A percentile compares a stretch with the other conserved stretches of the same genome.
phyloP scores from a whole-genome alignment of 2,797 vertebrate genomes.

The Kryptopterus vitreolus region DNA sequence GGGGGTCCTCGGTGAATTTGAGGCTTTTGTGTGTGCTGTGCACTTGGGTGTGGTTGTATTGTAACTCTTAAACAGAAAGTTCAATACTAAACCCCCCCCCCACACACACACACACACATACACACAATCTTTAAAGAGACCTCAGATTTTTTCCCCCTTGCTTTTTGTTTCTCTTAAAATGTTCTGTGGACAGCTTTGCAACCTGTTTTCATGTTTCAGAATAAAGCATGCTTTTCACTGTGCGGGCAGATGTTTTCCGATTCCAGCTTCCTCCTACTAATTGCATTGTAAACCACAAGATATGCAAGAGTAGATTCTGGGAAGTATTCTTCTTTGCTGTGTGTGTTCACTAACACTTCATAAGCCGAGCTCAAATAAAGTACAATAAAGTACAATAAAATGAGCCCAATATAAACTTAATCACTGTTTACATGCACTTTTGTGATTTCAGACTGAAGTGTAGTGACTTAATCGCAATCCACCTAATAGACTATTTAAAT shows the following conservation, averaged over 20 bases:
- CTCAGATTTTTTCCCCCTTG: neutral
- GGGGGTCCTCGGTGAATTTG: neutral
- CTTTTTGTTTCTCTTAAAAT: neutral
- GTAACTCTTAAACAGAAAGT: neutral
- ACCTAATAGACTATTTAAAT: neutral
- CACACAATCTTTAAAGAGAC: neutral
- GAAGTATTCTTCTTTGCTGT: slow-evolving; percentile 6
- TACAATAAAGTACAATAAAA: slow-evolving; percentile 1
- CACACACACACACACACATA: too few relatives aligned
- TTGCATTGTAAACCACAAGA: neutral
- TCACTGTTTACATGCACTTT: neutral
- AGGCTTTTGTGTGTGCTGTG: neutral
- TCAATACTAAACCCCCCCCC: neutral
- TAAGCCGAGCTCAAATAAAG: slow-evolving; percentile 20
- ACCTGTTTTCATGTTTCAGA: neutral
- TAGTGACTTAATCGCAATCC: neutral
- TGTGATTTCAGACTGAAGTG: neutral
- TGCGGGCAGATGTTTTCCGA: slow-evolving; percentile 5
- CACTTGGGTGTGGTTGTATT: neutral
- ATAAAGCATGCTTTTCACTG: neutral
- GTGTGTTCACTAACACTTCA: neutral
- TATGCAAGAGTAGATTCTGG: neutral
- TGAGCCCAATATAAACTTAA: neutral
- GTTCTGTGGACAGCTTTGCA: neutral
- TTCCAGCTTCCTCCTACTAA: neutral